Evolutionary conservation across 2,797 vertebrate genomes (phyloP).

Genomic region (Tympanoctomys barrerae): DNA sequence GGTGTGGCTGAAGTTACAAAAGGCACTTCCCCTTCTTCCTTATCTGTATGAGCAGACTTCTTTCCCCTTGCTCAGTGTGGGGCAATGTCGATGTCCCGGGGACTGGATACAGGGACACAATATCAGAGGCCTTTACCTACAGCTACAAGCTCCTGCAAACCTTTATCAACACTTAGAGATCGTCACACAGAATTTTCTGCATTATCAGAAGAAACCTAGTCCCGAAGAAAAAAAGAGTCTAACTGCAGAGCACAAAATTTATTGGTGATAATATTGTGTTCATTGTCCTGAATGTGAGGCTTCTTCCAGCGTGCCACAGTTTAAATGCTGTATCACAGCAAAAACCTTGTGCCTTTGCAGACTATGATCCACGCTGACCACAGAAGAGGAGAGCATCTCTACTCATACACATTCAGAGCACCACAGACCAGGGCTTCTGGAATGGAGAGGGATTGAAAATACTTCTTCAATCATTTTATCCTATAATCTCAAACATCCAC

Average conservation of each 20-base stretch:
- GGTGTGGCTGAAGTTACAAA: background rate
- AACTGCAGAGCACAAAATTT: background rate
- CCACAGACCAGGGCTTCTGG: background rate
- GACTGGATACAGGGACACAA: background rate
- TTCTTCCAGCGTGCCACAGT: background rate
- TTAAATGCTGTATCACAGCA: background rate
- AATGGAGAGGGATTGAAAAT: background rate
- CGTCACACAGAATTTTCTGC: background rate
- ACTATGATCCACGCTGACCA: background rate
- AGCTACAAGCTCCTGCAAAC: background rate
- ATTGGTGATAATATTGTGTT: background rate
- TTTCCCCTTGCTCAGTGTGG: background rate
- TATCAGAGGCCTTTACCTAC: background rate
- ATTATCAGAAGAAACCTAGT: background rate
- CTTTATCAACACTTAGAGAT: background rate
- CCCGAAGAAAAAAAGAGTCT: background rate
- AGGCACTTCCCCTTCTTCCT: background rate
- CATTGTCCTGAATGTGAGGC: background rate
- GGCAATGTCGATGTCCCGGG: background rate
- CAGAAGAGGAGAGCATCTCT: background rate
- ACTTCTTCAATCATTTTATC: background rate
- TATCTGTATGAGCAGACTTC: slow-evolving; percentile 19
- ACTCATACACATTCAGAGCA: background rate
- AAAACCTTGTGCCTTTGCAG: background rate
- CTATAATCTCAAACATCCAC: background rate